These are phyloP conservation scores for Quadriops clusia DNA, from an alignment of 2,888 invertebrate species.

Conservation along the genomic window DNA sequence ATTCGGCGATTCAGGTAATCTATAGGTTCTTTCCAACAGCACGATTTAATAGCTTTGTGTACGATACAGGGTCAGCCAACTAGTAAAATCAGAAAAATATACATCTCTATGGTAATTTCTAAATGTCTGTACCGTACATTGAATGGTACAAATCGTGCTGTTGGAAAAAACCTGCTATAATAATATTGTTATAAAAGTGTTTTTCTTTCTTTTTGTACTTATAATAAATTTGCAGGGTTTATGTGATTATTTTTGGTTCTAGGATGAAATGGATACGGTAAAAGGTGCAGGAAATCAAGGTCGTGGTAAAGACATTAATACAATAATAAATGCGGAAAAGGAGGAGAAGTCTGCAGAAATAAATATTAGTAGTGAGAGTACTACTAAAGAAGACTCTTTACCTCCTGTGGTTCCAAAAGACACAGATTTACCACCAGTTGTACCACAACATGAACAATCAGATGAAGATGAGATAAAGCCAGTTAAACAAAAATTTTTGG, in stretches of 20 bases:
- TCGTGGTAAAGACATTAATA: constrained; percentile 86
- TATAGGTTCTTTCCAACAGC: too few relatives aligned
- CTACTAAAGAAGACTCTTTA: constrained; percentile 13
- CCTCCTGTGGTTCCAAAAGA: constrained; percentile 16
- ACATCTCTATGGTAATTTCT: too few relatives aligned
- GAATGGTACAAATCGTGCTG: too few relatives aligned
- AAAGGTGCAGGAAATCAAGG: constrained; percentile 71
- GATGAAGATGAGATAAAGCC: constrained; percentile 31
- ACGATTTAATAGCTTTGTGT: too few relatives aligned
- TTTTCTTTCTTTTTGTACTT: constrained; percentile 5
- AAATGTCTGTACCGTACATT: constrained; percentile 4
- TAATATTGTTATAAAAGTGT: constrained; percentile 6
- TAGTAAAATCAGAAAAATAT: too few relatives aligned
- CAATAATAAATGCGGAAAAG: constrained; percentile 68
- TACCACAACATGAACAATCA: constrained; percentile 22
- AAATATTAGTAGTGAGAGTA: constrained; percentile 13
- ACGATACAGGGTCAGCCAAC: too few relatives aligned
- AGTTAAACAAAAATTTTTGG: constrained; percentile 23
- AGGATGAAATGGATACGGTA: constrained; percentile 63
- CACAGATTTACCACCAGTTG: constrained; percentile 13
- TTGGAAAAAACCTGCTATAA: too few relatives aligned
- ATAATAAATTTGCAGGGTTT: too few relatives aligned
- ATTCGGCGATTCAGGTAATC: constrained; percentile 76
- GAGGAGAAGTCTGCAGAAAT: constrained; percentile 35
- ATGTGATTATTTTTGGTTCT: constrained; percentile 17